phyloP scores from a whole-genome alignment of 2,888 invertebrate genomes.

The Choreutis nemorana region DNA sequence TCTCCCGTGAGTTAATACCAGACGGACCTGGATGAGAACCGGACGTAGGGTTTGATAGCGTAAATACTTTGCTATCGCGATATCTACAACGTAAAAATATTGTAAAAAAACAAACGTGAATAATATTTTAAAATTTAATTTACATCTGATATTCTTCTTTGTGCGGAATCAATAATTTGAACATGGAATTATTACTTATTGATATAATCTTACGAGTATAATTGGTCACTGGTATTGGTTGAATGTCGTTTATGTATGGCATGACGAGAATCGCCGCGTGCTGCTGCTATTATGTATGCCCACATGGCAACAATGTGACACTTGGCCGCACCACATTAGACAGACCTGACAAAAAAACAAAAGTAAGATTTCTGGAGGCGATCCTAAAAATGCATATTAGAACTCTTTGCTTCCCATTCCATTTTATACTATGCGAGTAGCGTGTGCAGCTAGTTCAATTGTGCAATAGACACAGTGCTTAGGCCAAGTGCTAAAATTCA shows the following conservation, averaged over 20 bases:
- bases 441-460: too few relatives aligned
- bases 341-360: constrained; percentile 13
- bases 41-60: constrained; percentile 20
- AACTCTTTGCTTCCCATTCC: too few relatives aligned
- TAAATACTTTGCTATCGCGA: constrained; percentile 38
- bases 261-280: constrained; percentile 69
- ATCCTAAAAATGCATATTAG: too few relatives aligned
- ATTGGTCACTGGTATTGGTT: constrained; percentile 23
- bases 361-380: too few relatives aligned
- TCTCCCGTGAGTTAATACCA: constrained; percentile 17
- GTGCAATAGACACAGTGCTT: too few relatives aligned
- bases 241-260: constrained; percentile 27
- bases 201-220: constrained; percentile 32
- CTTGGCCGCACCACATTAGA: constrained; percentile 17
- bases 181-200: neutral
- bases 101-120: neutral
- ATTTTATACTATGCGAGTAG: too few relatives aligned
- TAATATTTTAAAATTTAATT: too few relatives aligned
- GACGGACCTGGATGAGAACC: constrained; percentile 32
- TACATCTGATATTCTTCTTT: too few relatives aligned
- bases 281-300: constrained; percentile 77
- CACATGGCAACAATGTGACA: constrained; percentile 61
- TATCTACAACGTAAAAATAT: constrained; percentile 22
- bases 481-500: too few relatives aligned
- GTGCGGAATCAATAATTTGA: too few relatives aligned